Evolutionary conservation across 2,797 vertebrate species (phyloP).

Genomic region (Apogon hyalosoma): DNA sequence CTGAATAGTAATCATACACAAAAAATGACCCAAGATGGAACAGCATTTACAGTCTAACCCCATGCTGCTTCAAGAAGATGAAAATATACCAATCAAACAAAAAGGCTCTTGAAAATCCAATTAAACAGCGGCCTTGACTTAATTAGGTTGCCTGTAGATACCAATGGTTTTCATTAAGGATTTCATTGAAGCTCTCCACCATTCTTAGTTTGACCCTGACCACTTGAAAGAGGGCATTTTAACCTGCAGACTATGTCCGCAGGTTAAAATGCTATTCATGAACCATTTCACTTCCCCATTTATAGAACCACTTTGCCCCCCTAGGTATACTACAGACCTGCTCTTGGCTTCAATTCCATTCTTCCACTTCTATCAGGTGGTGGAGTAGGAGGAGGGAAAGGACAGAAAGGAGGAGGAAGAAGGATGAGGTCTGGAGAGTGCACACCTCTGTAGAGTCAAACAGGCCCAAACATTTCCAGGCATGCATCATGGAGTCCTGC

Average conservation of each 20-base stretch:
- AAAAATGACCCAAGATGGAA: constrained; percentile 40
- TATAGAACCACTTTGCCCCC: constrained; percentile 61
- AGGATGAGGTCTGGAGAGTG: constrained; percentile 55
- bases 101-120: constrained; percentile 75
- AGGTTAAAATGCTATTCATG: constrained; percentile 69
- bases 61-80: constrained; percentile 40
- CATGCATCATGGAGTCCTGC: constrained; percentile 54
- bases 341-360: constrained; percentile 63
- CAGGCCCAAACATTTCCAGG: constrained; percentile 62
- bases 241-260: constrained; percentile 54
- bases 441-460: constrained; percentile 48
- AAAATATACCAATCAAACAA: constrained; percentile 71
- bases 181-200: constrained; percentile 64
- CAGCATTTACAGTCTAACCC: constrained; percentile 51
- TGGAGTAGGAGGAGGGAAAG: constrained; percentile 6
- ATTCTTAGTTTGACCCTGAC: constrained; percentile 68
- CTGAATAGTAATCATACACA: constrained; percentile 73
- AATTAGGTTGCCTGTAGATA: constrained; percentile 77
- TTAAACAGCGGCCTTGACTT: constrained; percentile 69
- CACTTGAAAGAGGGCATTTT: constrained; percentile 60
- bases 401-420: constrained; percentile 31
- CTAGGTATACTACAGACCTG: constrained; percentile 52
- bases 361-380: constrained; percentile 57
- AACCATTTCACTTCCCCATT: constrained; percentile 64
- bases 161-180: constrained; percentile 73